A percentile compares a stretch with the other conserved stretches of the same genome.
phyloP scores from a whole-genome alignment of 2,113 vertebrate species.

The Podiceps cristatus region DNA sequence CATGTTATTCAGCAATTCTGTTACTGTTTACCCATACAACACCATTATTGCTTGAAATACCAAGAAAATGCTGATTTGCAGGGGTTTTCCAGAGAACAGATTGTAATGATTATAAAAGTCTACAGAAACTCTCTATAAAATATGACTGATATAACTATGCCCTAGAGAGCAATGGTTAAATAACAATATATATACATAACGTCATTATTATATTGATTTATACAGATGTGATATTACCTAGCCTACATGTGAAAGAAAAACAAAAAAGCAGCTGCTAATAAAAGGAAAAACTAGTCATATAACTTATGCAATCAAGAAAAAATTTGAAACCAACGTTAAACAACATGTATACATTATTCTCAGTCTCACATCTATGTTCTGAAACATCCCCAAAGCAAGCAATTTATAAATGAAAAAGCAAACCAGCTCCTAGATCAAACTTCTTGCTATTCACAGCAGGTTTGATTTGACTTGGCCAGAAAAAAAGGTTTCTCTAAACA shows the following conservation, averaged over 20 bases:
- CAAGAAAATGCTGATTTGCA: background rate
- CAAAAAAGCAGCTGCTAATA: background rate
- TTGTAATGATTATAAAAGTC: background rate
- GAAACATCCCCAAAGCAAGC: background rate
- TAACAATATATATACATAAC: conserved; percentile 32
- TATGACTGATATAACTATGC: conserved; percentile 10
- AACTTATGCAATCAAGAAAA: background rate
- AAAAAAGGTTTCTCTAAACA: background rate
- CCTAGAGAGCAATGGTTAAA: conserved; percentile 48
- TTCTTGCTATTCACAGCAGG: background rate
- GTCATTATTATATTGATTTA: conserved; percentile 51
- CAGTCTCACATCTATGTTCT: background rate
- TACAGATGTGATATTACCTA: background rate
- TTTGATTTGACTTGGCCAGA: background rate
- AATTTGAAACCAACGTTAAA: background rate
- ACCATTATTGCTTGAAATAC: background rate
- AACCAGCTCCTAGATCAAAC: background rate
- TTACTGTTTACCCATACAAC: background rate
- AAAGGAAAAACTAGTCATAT: background rate
- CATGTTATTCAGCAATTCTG: background rate
- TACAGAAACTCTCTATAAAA: conserved; percentile 14
- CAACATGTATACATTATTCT: background rate
- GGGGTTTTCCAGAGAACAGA: background rate
- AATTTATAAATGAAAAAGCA: background rate
- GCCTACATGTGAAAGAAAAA: background rate